Evolutionary conservation across 2,113 vertebrate genomes (phyloP), one percentile per base, ranked within the genome.

Genomic region (Pheucticus melanocephalus): DNA sequence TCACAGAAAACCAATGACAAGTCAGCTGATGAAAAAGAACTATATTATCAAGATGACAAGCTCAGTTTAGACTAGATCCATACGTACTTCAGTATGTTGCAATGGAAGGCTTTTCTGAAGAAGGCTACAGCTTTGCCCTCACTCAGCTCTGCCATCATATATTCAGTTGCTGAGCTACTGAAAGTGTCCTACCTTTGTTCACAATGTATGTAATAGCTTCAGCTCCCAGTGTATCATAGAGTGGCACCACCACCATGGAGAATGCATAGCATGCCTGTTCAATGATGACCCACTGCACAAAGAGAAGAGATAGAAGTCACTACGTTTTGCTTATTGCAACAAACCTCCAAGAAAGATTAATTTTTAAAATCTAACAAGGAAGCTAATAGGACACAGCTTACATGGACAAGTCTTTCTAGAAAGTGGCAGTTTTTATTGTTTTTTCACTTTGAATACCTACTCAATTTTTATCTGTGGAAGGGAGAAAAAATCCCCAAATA

Each of bases 191-290:
- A 99, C 99, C 99, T 99, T 97, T 99, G 91, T 99, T 98, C 60
- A 99, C 94, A 87, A 99, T 98, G 96, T 98, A 99, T 0, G 94
- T 94, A 83, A 99, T 99, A 53, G 99, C 98, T 60, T 99, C 99
- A 4, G 88, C 45, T 91, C 99, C 99, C 35, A 99, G 98, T 1
- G 99, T 99, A 85, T 99, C 99, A 6, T 99, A 99, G 51, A 99
- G 98, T 0, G 99, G 99, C n/a, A 99, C 98, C 3, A 97, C 86
- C 96, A 99, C 99, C 98, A 99, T 97, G 20, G 99, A 99, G 95
- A 98, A 99, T 0, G 99, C 94, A 85, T 99, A 99, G 92, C 99
- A 99, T 31, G 97, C 99, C 90, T 99, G 97, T 92, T 99, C 99
- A 64, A 99, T 97, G 87, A 99, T 99, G 65, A 98, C 98, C 99